Conservation (phyloP, 2,888 invertebrate genomes). For the Polyploca ridens region DNA sequence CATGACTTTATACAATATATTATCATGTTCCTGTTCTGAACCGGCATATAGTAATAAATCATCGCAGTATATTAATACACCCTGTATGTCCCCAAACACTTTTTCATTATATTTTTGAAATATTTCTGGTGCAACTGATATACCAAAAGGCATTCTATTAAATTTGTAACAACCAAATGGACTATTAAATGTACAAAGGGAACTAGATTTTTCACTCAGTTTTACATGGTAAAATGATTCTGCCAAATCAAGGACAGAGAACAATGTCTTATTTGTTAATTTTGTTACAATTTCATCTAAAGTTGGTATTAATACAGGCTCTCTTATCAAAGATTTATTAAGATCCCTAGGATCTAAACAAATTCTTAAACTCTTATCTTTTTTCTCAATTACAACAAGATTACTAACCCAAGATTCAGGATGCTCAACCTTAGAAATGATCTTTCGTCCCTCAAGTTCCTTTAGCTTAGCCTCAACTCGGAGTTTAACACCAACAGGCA, state of each 20-base stretch:
- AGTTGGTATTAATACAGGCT: slow-evolving; percentile 26
- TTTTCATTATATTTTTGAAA: slow-evolving; percentile 37
- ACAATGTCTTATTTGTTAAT: slow-evolving; percentile 25
- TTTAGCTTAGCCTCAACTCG: slow-evolving; percentile 23
- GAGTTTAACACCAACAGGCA: slow-evolving; percentile 22
- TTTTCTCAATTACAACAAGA: slow-evolving; percentile 26
- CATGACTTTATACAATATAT: slow-evolving; percentile 21
- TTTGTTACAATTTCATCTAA: slow-evolving; percentile 25
- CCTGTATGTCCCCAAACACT: slow-evolving; percentile 49
- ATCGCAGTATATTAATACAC: slow-evolving; percentile 51
- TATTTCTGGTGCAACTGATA: too few relatives aligned
- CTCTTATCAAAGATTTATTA: slow-evolving; percentile 24
- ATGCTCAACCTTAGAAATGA: slow-evolving; percentile 26
- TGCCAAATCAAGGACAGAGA: too few relatives aligned
- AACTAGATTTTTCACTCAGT: slow-evolving; percentile 20
- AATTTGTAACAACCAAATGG: too few relatives aligned
- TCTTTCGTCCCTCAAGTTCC: slow-evolving; percentile 16
- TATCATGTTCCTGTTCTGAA: slow-evolving; percentile 26
- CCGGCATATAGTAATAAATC: slow-evolving; percentile 43
- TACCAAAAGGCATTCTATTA: too few relatives aligned
- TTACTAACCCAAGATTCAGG: slow-evolving; percentile 26
- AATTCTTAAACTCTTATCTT: slow-evolving; percentile 24
- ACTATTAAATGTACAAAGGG: slow-evolving; percentile 29
- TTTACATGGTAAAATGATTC: slow-evolving; percentile 32
- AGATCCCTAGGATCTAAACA: slow-evolving; percentile 28